phyloP scores from a whole-genome alignment of 2,888 invertebrate species.

The Aspidiotus rigidus region DNA sequence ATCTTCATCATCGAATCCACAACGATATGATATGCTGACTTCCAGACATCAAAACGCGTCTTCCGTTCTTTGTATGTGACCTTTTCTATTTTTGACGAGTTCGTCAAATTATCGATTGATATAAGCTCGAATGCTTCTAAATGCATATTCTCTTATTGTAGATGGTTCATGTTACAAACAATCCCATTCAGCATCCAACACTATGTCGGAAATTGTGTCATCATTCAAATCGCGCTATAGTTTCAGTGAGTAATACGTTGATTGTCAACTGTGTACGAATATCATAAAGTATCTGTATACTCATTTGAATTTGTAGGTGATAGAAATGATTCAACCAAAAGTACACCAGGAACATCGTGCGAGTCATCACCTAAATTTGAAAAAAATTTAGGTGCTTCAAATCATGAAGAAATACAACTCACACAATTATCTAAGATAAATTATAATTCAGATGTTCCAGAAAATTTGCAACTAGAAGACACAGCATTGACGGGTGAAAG shows the following conservation, averaged over 20 bases:
- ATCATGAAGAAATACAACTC: conserved; percentile 22
- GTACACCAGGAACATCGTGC: conserved; percentile 17
- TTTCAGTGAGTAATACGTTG: not conserved
- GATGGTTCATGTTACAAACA: conserved; percentile 22
- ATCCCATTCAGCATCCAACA: conserved; percentile 5
- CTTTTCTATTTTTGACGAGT: not conserved
- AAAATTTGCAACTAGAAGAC: too few relatives aligned
- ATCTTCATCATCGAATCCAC: conserved; percentile 8
- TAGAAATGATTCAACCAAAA: conserved; percentile 17
- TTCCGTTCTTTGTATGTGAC: conserved; percentile 22
- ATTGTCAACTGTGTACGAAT: not conserved
- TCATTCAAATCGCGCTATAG: conserved; percentile 14
- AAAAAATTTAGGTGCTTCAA: not conserved
- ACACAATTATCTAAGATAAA: conserved; percentile 3
- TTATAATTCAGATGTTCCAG: too few relatives aligned
- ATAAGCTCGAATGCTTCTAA: too few relatives aligned
- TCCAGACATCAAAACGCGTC: conserved; percentile 21
- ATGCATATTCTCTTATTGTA: conserved; percentile 1
- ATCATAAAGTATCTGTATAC: not conserved
- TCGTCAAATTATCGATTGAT: not conserved
- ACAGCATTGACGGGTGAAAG: not conserved
- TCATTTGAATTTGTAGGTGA: not conserved
- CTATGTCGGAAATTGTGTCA: conserved; percentile 8
- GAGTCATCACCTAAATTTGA: conserved; percentile 16
- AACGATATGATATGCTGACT: conserved; percentile 4